Percentiles rank a stretch among this genome's conserved stretches.
These are phyloP conservation scores for Geodia barretti DNA, from an alignment of 37 sponge, comb jelly and placozoan genomes.

Conservation along the genomic window DNA sequence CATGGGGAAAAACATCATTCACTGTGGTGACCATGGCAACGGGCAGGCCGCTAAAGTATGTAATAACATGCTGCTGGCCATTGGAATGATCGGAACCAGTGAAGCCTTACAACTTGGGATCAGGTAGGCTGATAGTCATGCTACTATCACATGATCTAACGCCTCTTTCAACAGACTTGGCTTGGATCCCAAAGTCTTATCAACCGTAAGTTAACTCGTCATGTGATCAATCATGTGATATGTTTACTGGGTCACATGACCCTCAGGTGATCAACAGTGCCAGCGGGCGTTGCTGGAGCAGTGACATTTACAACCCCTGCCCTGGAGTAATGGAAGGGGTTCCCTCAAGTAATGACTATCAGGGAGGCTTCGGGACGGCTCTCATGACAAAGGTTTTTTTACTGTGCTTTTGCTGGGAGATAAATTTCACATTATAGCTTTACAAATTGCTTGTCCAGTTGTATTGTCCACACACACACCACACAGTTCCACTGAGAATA, in stretches of 20 bases:
- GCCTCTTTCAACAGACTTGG: constrained; percentile 70
- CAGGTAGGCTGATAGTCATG: constrained; percentile 44
- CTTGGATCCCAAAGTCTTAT: constrained; percentile 82
- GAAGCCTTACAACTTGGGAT: constrained; percentile 93
- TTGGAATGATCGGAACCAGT: constrained; percentile 91
- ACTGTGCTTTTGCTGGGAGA: no score
- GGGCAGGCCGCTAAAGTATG: constrained; percentile 92
- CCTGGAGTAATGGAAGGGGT: constrained; percentile 96
- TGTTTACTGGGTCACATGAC: no score
- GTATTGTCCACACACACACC: not conserved
- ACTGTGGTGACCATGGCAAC: constrained; percentile 77
- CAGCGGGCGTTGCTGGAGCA: constrained; percentile 89
- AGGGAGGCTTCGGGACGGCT: constrained; percentile 94
- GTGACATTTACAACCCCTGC: constrained; percentile 93
- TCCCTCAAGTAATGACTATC: constrained; percentile 87
- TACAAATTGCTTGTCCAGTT: no score
- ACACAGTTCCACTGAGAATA: not conserved
- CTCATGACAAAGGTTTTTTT: constrained; percentile 80
- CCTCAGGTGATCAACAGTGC: constrained; percentile 80
- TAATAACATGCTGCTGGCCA: constrained; percentile 97
- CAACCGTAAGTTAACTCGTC: constrained; percentile 3
- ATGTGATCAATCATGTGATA: not conserved
- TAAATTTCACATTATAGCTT: no score
- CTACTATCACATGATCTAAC: not conserved
- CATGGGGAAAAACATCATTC: constrained; percentile 96